Base-by-base conservation (phyloP, 1,140 invertebrate genomes). In the Thaumetopoea pityocampa region DNA sequence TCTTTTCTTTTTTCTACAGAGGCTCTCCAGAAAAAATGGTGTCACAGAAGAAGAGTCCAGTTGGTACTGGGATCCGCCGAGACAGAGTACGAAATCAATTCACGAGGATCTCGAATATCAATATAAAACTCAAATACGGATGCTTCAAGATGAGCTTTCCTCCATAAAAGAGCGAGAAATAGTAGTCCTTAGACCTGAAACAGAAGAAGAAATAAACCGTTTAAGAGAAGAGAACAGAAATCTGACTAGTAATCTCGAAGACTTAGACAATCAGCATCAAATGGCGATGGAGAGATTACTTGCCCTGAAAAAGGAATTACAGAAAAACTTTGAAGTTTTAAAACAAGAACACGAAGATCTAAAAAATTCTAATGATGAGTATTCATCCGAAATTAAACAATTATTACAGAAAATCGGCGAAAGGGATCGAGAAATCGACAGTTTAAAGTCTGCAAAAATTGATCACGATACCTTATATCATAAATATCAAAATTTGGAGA, bases 201-300 rank as follows among this genome's bases (percentile, higher is more conserved):
- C 53, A 16, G 54, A 72, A 12, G 64, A 69, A 33, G 67, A 74
- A 54, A 11, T 78, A 2, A 44, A 57, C 40, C 54, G 64, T 12
- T 62, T 90, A 7, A 66, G 67, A 32, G 85, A 84, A 51, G 87
- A 86, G 53, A 90, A 90, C 54, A 74, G 78, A 41, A 85, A 84
- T 50, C 66, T 92, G 16, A 80, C 85, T 3, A 55, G 47, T 3
- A 91, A 87, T 45, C 79, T 94, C 15, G 91, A 92, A 44, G 91
- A 93, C 64, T 73, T 94, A 49, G 92, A 94, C 62, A 84, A 66
- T 23, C 92, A 94, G 66, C 90, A 94, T 62, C 87, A 91, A 47
- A 68, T 87, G 47, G 91, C 90, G 0, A 90, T 92, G 73, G 89
- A 90, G 32, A 86, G 88, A 61, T 53, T 92, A 7, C 59, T 92